Conservation (phyloP, 2,113 vertebrate genomes). For the Bujurquina vittata region DNA sequence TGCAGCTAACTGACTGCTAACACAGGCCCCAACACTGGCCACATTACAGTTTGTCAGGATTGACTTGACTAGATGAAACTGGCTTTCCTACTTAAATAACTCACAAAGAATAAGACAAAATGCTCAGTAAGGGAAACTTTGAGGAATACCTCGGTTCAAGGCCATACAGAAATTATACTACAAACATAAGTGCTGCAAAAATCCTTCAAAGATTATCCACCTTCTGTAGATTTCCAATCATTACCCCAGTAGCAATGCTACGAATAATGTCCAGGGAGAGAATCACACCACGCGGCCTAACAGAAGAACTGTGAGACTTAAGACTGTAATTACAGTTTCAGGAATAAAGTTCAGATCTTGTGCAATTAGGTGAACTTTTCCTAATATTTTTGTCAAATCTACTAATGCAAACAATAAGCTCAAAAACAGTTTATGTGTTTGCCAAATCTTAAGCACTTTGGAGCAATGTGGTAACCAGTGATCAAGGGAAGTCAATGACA, state of each 20-base stretch:
- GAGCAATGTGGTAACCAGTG: background rate
- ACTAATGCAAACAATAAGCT: too few species aligned
- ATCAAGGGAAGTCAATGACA: background rate
- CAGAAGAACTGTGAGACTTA: background rate
- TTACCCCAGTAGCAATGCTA: background rate
- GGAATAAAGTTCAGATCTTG: too few species aligned
- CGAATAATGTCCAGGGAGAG: background rate
- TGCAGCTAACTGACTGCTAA: background rate
- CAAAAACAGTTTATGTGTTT: too few species aligned
- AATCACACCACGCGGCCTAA: background rate
- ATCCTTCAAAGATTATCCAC: background rate
- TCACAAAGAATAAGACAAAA: background rate
- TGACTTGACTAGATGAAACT: background rate
- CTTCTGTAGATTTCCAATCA: background rate
- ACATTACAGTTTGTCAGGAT: background rate
- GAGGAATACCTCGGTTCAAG: background rate
- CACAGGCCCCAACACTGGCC: too few species aligned
- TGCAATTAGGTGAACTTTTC: too few species aligned
- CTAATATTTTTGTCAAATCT: too few species aligned
- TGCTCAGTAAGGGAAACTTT: background rate
- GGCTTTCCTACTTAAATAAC: background rate
- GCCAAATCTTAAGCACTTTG: too few species aligned
- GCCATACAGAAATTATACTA: background rate
- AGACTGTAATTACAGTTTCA: too few species aligned
- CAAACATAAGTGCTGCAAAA: background rate